Evolutionary conservation across 1,140 invertebrate genomes (phyloP).

Genomic region (Chironomus tepperi): DNA sequence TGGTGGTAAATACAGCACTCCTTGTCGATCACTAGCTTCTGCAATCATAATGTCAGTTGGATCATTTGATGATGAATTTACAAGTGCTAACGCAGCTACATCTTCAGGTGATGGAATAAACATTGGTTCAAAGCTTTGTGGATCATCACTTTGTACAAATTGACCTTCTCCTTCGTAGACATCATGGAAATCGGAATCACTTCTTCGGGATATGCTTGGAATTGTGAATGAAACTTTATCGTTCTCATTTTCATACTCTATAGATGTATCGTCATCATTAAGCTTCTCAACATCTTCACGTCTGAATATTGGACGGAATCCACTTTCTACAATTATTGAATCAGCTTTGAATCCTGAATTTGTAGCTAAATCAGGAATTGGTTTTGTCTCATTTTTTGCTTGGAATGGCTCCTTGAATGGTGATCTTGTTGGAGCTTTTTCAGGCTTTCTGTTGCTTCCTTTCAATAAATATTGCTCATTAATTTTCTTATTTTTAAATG

Average conservation of each 20-base stretch:
- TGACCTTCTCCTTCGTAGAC: conserved; percentile 41
- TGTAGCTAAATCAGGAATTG: conserved; percentile 44
- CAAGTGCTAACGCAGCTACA: conserved; percentile 42
- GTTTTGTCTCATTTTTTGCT: conserved; percentile 37
- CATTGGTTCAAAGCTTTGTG: conserved; percentile 59
- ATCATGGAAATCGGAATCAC: conserved; percentile 43
- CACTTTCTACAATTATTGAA: conserved; percentile 69
- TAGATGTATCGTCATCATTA: conserved; percentile 34
- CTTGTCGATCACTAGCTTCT: conserved; percentile 58
- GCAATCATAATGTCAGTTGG: conserved; percentile 47
- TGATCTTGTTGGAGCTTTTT: conserved; percentile 20
- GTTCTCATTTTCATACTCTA: conserved; percentile 29
- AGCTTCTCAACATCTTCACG: conserved; percentile 34
- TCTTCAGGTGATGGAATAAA: conserved; percentile 62
- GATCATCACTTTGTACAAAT: conserved; percentile 36
- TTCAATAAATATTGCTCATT: background rate
- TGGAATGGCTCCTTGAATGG: conserved; percentile 26
- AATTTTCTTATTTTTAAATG: background rate
- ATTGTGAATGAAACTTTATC: background rate
- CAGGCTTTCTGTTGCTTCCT: background rate
- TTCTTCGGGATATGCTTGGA: conserved; percentile 44
- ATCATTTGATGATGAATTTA: conserved; percentile 38
- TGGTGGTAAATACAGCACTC: conserved; percentile 59
- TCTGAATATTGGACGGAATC: conserved; percentile 70
- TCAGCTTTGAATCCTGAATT: conserved; percentile 71